phyloP scores from a whole-genome alignment of 1,140 invertebrate genomes.

The Scylla paramamosain region DNA sequence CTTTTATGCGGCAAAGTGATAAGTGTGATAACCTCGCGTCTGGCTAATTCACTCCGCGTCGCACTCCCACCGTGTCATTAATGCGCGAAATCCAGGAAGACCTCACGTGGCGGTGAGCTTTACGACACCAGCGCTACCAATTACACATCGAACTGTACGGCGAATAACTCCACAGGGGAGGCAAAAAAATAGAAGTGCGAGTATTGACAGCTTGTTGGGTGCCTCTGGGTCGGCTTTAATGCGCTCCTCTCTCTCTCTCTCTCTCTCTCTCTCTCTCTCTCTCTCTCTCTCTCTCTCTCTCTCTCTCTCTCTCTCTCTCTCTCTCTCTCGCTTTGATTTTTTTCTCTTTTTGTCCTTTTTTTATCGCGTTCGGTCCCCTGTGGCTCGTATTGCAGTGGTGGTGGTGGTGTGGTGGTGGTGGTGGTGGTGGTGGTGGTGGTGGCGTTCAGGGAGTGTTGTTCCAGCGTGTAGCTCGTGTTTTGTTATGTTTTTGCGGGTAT shows the following conservation, averaged over 20 bases:
- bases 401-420: too few species aligned
- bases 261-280: neutral
- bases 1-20: too few species aligned
- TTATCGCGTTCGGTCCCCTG: neutral
- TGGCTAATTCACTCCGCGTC: too few species aligned
- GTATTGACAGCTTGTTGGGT: neutral
- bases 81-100: neutral
- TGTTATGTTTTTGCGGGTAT: too few species aligned
- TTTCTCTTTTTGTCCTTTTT: neutral
- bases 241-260: neutral
- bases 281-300: neutral
- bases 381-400: too few species aligned
- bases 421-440: too few species aligned
- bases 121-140: neutral
- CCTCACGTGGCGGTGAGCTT: neutral
- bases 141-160: neutral
- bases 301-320: too few species aligned
- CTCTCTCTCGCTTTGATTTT: neutral
- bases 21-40: too few species aligned
- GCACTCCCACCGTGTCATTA: too few species aligned
- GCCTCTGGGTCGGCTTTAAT: neutral
- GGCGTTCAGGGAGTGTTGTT: neutral
- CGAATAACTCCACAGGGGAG: neutral
- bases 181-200: neutral
- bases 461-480: neutral